Conservation (phyloP, 2,113 vertebrate species). For the Gallinago jamesoni region DNA sequence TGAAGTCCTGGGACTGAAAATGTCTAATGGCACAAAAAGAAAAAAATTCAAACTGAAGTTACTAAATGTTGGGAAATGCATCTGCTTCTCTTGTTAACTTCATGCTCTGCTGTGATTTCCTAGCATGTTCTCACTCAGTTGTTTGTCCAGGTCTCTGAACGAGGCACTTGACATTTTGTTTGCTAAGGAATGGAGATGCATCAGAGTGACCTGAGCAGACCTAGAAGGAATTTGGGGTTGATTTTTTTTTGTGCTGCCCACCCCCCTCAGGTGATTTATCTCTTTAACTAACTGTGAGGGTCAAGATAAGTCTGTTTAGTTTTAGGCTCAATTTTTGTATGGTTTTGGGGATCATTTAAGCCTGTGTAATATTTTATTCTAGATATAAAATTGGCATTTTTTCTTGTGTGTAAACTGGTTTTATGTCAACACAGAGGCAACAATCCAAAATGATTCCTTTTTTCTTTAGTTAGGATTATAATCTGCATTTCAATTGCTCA, state of each 20-base stretch:
- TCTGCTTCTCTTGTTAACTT: not conserved
- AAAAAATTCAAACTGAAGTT: not conserved
- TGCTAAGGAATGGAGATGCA: not conserved
- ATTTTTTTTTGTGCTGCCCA: too few relatives aligned
- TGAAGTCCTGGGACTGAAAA: not conserved
- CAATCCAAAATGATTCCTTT: not conserved
- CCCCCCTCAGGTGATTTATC: accelerated
- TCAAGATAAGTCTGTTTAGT: not conserved
- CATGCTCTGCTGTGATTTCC: not conserved
- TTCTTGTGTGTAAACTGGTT: not conserved
- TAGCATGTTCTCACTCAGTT: not conserved
- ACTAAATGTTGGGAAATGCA: not conserved
- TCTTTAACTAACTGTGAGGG: not conserved
- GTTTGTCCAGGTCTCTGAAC: not conserved
- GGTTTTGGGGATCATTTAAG: not conserved
- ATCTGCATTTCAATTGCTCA: not conserved
- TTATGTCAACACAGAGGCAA: not conserved
- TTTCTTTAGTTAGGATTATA: not conserved
- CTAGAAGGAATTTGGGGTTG: not conserved
- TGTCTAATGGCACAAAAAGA: not conserved
- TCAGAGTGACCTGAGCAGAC: not conserved
- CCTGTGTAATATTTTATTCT: not conserved
- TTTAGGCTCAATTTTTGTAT: not conserved
- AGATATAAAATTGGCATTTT: not conserved
- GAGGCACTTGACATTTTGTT: not conserved